Evolutionary conservation across 2,113 vertebrate species (phyloP).

Genomic region (Pardalotus punctatus): DNA sequence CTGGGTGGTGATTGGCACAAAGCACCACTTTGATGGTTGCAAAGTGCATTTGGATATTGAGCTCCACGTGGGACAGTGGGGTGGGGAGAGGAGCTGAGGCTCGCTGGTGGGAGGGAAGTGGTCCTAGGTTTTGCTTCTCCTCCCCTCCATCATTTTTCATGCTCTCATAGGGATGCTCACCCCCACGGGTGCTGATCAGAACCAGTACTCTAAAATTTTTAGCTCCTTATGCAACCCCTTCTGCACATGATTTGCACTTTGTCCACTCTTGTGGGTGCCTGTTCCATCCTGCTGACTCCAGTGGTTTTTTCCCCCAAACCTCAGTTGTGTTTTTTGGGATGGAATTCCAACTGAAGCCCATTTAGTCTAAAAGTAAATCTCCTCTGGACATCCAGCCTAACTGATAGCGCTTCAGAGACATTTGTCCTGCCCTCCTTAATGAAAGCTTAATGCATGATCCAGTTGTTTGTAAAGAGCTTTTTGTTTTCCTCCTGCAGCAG

Average conservation of each 20-base stretch:
- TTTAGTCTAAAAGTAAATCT: not conserved
- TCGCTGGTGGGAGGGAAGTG: not conserved
- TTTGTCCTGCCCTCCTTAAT: not conserved
- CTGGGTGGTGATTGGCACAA: not conserved
- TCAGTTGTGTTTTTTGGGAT: rapidly evolving
- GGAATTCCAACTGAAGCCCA: not conserved
- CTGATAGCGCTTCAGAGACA: not conserved
- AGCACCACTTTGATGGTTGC: rapidly evolving
- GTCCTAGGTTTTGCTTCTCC: not conserved
- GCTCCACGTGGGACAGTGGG: rapidly evolving
- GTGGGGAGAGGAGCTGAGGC: not conserved
- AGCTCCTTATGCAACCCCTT: not conserved
- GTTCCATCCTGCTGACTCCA: not conserved
- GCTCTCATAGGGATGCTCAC: rapidly evolving
- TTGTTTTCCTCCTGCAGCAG: not conserved
- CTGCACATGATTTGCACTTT: rapidly evolving
- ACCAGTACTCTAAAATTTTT: not conserved
- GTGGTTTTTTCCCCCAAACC: not conserved
- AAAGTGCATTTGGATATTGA: not conserved
- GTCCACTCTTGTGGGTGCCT: not conserved
- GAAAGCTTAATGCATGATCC: not conserved
- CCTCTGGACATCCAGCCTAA: not conserved
- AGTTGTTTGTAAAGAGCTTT: not conserved
- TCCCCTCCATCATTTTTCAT: rapidly evolving
- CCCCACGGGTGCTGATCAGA: not conserved